phyloP scores from a whole-genome alignment of 2,888 invertebrate species.

The Callosobruchus maculatus region DNA sequence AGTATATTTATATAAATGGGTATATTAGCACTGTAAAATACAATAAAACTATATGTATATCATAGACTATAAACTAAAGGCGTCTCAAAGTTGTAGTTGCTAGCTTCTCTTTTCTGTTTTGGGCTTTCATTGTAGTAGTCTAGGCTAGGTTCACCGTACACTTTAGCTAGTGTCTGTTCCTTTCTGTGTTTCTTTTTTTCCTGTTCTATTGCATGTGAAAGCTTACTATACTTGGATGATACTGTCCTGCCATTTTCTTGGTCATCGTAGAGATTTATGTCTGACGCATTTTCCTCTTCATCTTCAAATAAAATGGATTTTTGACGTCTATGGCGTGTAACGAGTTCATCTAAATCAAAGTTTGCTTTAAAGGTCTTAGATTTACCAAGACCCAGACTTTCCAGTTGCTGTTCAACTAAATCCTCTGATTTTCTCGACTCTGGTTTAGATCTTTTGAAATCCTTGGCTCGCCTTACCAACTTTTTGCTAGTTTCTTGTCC shows the following conservation, averaged over 20 bases:
- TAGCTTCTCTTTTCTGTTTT: slow-evolving; percentile 7
- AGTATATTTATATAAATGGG: too few relatives aligned
- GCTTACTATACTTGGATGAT: slow-evolving; percentile 35
- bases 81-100: slow-evolving; percentile 34
- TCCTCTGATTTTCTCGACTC: neutral
- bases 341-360: slow-evolving; percentile 27
- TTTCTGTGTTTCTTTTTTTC: slow-evolving; percentile 35
- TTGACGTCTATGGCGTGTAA: slow-evolving; percentile 16
- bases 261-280: slow-evolving; percentile 1
- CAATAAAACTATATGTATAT: slow-evolving; percentile 12
- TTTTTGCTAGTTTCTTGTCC: neutral
- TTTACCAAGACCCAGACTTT: slow-evolving; percentile 33
- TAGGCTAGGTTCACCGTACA: slow-evolving; percentile 27
- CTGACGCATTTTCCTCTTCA: slow-evolving; percentile 3
- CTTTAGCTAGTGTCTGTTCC: slow-evolving; percentile 33
- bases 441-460: neutral
- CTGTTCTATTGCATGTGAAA: slow-evolving; percentile 33
- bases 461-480: slow-evolving; percentile 1
- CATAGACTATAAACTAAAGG: slow-evolving; percentile 39
- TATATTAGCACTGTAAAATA: slow-evolving; percentile 1
- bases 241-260: slow-evolving; percentile 9
- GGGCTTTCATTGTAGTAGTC: slow-evolving; percentile 15
- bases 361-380: slow-evolving; percentile 27
- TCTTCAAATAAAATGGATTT: neutral
- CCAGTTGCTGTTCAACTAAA: slow-evolving; percentile 31